Conservation (phyloP, 2,113 vertebrate species). For the Apeltes quadracus region DNA sequence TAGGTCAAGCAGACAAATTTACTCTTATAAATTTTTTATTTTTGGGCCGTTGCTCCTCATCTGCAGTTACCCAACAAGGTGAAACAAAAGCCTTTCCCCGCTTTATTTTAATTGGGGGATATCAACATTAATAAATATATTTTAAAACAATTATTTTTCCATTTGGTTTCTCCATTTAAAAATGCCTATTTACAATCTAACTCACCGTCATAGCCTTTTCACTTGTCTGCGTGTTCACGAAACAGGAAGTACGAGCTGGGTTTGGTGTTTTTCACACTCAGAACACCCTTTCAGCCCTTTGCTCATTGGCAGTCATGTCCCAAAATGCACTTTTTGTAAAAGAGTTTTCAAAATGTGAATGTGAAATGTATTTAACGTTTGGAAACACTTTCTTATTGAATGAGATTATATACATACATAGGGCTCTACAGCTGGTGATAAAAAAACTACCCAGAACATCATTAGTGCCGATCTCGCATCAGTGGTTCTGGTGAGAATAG, state of each 20-base stretch:
- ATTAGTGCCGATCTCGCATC: too few relatives aligned
- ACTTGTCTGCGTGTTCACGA: slow-evolving; percentile 1
- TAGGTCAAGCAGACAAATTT: not conserved
- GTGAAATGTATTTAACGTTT: not conserved
- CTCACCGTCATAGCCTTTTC: not conserved
- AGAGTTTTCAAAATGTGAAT: not conserved
- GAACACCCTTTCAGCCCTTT: not conserved
- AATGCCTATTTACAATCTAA: not conserved
- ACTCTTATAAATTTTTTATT: not conserved
- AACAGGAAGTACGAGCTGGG: slow-evolving; percentile 38
- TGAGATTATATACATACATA: too few relatives aligned
- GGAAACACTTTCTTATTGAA: too few relatives aligned
- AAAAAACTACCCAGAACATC: too few relatives aligned
- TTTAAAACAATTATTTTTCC: not conserved
- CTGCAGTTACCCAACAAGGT: not conserved
- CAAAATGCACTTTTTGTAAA: not conserved
- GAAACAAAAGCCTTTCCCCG: not conserved
- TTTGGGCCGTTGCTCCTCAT: not conserved
- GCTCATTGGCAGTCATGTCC: too few relatives aligned
- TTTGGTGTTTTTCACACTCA: slow-evolving; percentile 14
- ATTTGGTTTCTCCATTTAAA: not conserved
- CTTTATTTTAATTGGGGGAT: not conserved
- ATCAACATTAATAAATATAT: not conserved
- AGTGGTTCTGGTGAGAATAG: too few relatives aligned
- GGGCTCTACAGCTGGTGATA: too few relatives aligned